Evolutionary conservation across 2,888 invertebrate genomes (phyloP), one percentile per base, ranked within the genome.

Genomic region (Hedya salicella): DNA sequence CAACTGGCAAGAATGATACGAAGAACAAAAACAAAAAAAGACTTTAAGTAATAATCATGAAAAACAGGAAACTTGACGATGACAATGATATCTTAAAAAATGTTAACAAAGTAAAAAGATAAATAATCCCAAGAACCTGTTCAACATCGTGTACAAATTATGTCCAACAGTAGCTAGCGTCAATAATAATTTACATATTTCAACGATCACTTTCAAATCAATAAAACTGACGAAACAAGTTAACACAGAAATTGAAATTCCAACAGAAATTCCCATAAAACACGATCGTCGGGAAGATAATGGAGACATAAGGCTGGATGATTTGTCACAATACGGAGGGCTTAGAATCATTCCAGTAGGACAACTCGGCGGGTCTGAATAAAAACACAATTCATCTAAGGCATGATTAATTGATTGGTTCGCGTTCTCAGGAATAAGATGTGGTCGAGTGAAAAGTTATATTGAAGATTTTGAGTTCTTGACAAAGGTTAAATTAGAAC

Each of bases 371-470:
- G 85, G 84, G 79, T 82, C 62, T 70, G 76, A 82, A 84, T 75
- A 80, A 85, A 64, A 66, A 54, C 49, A 68, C 71, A 69, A 67
- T 66, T 64, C 65, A 53, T 68, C 59, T 65, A 70, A 61, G 57
- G 68, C 68, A 73, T 82, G 83, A 85, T 84, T 82, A 84, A 85
- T 84, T 75, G 80, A 79, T 79, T 76, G 77, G 74, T 73, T 72
- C 74, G 74, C 79, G 54, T 70, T 73, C 73, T 70, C 72, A 70
- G 69, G 70, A 68, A 49, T 54, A 60, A n/a, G n/a, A 68, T 54
- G 64, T 65, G 48, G 46, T 59, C 25, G 56, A 52, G 42, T 44
- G 44, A 56, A 42, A 62, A 53, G 5, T 19, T 32, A 36, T 14
- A 30, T 53, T 19, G 16, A 17, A 25, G 14, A 32, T 21, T 17